Conservation (phyloP, 2,113 vertebrate genomes). For the Clarias gariepinus region DNA sequence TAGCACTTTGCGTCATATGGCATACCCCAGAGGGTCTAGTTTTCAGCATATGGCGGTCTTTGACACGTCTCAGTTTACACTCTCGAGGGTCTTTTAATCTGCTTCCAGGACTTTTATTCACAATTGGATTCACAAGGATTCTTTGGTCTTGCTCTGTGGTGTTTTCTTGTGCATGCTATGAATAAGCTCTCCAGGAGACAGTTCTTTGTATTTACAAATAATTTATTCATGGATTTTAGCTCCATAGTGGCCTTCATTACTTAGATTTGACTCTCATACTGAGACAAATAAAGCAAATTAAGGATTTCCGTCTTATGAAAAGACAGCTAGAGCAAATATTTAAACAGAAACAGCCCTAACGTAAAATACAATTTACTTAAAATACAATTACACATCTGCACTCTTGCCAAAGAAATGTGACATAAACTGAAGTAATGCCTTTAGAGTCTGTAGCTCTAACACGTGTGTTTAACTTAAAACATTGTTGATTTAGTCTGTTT, state of each 20-base stretch:
- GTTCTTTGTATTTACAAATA: background rate
- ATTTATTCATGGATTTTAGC: conserved; percentile 3
- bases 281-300: background rate
- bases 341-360: background rate
- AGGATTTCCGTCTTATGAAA: background rate
- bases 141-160: background rate
- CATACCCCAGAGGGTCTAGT: conserved; percentile 27
- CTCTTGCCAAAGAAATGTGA: background rate
- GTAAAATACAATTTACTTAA: background rate
- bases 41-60: conserved; percentile 39
- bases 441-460: background rate
- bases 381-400: background rate
- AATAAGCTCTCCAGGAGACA: background rate
- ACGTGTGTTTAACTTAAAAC: background rate
- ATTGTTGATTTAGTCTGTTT: background rate
- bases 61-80: conserved; percentile 32
- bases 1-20: conserved; percentile 39
- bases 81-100: conserved; percentile 33
- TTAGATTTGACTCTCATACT: background rate
- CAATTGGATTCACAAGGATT: conserved; percentile 16
- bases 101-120: conserved; percentile 35
- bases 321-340: conserved; percentile 3
- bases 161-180: background rate
- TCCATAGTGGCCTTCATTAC: background rate
- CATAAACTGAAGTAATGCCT: background rate